A percentile compares a stretch with the other conserved stretches of the same genome.
These are phyloP conservation scores for Mandrillus leucophaeus DNA, from an alignment of 2,113 vertebrate species.

Conservation along the genomic window DNA sequence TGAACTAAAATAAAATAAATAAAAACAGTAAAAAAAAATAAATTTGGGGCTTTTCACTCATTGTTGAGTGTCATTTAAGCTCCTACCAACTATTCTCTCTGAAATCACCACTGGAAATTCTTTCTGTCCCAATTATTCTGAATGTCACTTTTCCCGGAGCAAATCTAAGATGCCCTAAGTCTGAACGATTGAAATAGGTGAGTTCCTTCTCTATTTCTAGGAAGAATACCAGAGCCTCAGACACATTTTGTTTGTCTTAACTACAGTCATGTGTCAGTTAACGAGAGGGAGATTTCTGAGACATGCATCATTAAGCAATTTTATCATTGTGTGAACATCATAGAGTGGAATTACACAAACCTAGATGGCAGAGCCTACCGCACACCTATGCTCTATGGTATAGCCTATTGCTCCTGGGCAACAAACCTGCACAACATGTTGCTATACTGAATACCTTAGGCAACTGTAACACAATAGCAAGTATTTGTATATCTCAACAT, in stretches of 20 bases:
- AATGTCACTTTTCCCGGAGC: background rate
- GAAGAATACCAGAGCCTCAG: background rate
- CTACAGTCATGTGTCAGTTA: background rate
- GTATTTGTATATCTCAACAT: background rate
- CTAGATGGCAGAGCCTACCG: background rate
- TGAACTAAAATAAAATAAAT: background rate
- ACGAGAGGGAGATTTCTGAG: background rate
- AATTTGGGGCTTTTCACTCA: background rate
- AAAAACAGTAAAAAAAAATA: background rate
- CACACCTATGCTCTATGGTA: background rate
- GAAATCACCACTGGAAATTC: background rate
- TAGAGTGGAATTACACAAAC: background rate
- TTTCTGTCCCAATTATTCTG: background rate
- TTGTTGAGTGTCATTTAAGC: background rate
- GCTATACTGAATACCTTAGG: background rate
- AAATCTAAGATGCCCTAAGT: background rate
- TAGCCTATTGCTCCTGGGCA: background rate
- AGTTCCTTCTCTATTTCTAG: background rate
- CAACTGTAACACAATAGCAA: background rate
- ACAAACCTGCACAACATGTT: background rate
- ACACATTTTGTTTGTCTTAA: background rate
- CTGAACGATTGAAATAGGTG: background rate
- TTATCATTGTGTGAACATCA: background rate
- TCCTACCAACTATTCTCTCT: background rate
- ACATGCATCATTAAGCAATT: background rate